A percentile compares a stretch with the other conserved stretches of the same genome.
These are phyloP conservation scores for Sebastes fasciatus DNA, from an alignment of 2,113 vertebrate species.

Conservation along the genomic window DNA sequence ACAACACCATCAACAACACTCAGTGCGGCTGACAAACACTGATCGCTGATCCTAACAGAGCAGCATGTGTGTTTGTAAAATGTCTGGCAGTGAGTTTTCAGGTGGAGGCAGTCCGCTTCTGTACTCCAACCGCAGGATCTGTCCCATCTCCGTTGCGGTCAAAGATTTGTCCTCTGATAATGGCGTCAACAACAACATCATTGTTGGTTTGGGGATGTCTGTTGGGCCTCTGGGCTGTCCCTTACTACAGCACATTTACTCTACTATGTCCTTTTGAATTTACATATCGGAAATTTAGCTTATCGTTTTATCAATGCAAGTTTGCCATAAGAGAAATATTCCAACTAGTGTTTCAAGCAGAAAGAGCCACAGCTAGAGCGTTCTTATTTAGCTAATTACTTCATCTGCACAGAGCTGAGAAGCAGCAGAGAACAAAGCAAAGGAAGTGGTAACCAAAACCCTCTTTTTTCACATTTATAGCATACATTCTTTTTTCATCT, in stretches of 20 bases:
- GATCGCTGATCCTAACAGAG: constrained; percentile 51
- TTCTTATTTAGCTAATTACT: background rate
- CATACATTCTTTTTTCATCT: constrained; percentile 26
- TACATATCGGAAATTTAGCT: constrained; percentile 1
- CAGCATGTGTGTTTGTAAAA: constrained; percentile 52
- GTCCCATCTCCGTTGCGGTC: constrained; percentile 19
- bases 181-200: constrained; percentile 19
- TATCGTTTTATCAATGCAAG: background rate
- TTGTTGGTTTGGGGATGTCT: constrained; percentile 13
- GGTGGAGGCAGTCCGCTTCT: constrained; percentile 36
- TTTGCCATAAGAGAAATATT: background rate
- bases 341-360: background rate
- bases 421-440: constrained; percentile 49
- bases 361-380: background rate
- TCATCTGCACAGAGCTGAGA: constrained; percentile 13
- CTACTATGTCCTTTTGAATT: background rate
- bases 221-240: background rate
- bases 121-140: constrained; percentile 24
- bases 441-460: constrained; percentile 43
- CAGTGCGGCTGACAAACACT: constrained; percentile 59
- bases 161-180: constrained; percentile 48
- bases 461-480: constrained; percentile 35
- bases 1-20: constrained; percentile 80
- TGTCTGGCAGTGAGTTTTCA: constrained; percentile 43
- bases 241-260: background rate